phyloP scores from a whole-genome alignment of 1,140 invertebrate genomes.

The Drosophila prosaltans region DNA sequence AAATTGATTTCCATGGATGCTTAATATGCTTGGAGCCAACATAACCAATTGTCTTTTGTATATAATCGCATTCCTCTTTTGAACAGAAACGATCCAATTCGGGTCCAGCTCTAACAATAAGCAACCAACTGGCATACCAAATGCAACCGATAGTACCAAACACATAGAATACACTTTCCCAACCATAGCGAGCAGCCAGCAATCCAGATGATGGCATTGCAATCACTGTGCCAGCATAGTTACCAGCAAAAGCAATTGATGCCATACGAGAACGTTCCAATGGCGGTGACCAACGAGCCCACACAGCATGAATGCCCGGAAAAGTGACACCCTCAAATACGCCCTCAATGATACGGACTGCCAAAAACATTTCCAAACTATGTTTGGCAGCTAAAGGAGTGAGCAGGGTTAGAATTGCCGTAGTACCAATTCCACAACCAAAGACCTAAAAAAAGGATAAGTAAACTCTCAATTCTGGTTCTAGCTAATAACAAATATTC shows the following conservation, averaged over 20 bases:
- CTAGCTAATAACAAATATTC: no score
- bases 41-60: constrained; percentile 84
- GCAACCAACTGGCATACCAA: constrained; percentile 89
- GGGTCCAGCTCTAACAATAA: constrained; percentile 90
- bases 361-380: constrained; percentile 88
- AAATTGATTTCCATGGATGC: constrained; percentile 92
- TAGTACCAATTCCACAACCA: constrained; percentile 90
- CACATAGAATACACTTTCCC: constrained; percentile 95
- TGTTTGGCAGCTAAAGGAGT: constrained; percentile 90
- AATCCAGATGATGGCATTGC: constrained; percentile 90
- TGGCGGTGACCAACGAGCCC: constrained; percentile 94
- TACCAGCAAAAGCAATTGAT: constrained; percentile 91
- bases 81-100: constrained; percentile 90
- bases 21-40: constrained; percentile 82
- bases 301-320: constrained; percentile 94
- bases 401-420: constrained; percentile 92
- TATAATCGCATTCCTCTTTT: constrained; percentile 90
- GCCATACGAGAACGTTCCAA: constrained; percentile 91
- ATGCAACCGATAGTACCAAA: constrained; percentile 90
- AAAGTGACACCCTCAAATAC: constrained; percentile 96
- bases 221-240: constrained; percentile 92
- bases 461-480: background rate
- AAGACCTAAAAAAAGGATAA: constrained; percentile 85
- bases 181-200: constrained; percentile 89
- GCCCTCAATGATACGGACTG: constrained; percentile 92